Evolutionary conservation across 2,113 vertebrate species (phyloP).

Genomic region (Lontra canadensis): DNA sequence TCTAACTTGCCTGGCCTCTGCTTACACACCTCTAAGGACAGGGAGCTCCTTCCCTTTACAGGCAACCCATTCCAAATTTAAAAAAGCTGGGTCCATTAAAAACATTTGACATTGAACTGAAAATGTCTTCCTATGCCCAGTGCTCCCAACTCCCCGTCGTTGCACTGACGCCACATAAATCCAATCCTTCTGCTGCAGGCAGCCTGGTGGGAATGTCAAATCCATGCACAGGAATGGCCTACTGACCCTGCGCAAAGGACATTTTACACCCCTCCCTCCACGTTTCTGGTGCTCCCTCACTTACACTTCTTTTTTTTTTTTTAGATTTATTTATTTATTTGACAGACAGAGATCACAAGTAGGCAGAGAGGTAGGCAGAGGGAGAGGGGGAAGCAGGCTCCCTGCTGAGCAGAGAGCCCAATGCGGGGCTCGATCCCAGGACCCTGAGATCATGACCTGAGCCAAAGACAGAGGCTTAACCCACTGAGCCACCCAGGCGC

Average conservation of each 20-base stretch:
- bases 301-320: not conserved
- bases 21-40: not conserved
- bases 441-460: no score
- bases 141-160: not conserved
- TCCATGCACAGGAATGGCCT: not conserved
- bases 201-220: not conserved
- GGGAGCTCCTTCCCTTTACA: not conserved
- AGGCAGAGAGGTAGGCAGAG: no score
- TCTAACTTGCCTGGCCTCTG: not conserved
- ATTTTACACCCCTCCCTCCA: not conserved
- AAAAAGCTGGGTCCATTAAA: not conserved
- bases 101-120: not conserved
- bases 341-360: no score
- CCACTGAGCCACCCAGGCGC: no score
- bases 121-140: not conserved
- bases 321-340: no score
- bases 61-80: not conserved
- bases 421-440: no score
- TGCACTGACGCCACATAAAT: not conserved
- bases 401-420: no score
- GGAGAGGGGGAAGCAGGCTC: no score
- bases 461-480: no score
- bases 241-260: not conserved
- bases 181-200: not conserved
- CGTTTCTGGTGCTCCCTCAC: not conserved